Evolutionary conservation across 2,888 invertebrate species (phyloP).

Genomic region (Drosophila affinis): DNA sequence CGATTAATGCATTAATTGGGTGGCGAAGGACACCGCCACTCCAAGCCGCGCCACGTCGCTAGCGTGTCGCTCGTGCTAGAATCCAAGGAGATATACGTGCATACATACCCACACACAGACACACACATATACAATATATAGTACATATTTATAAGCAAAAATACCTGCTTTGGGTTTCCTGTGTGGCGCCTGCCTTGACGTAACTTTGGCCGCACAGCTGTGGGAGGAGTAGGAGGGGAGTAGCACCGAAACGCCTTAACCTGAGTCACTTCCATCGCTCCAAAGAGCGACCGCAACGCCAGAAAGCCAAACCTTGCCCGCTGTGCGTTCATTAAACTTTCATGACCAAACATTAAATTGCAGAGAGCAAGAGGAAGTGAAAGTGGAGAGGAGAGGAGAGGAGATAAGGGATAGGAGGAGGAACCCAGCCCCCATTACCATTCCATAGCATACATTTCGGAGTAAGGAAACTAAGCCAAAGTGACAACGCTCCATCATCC

Average conservation of each 20-base stretch:
- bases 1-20: conserved; percentile 61
- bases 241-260: conserved; percentile 69
- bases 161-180: conserved; percentile 68
- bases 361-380: conserved; percentile 18
- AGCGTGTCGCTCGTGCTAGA: conserved; percentile 61
- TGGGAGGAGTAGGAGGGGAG: background rate
- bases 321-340: conserved; percentile 74
- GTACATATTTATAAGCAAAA: conserved; percentile 31
- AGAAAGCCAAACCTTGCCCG: conserved; percentile 36
- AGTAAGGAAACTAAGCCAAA: conserved; percentile 19
- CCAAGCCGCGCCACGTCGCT: conserved; percentile 25
- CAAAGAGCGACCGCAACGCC: conserved; percentile 48
- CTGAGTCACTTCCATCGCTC: conserved; percentile 65
- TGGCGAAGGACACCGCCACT: conserved; percentile 33
- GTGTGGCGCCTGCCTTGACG: conserved; percentile 68
- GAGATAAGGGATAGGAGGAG: conserved; percentile 13
- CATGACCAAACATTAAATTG: conserved; percentile 61
- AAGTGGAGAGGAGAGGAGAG: conserved; percentile 25
- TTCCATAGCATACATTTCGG: background rate
- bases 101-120: conserved; percentile 20
- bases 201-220: conserved; percentile 49
- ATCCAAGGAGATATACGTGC: conserved; percentile 25
- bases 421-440: background rate
- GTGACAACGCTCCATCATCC: conserved; percentile 31
- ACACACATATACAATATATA: conserved; percentile 19